Base-by-base conservation (phyloP, 2,113 vertebrate species). In the Pontoporia blainvillei region DNA sequence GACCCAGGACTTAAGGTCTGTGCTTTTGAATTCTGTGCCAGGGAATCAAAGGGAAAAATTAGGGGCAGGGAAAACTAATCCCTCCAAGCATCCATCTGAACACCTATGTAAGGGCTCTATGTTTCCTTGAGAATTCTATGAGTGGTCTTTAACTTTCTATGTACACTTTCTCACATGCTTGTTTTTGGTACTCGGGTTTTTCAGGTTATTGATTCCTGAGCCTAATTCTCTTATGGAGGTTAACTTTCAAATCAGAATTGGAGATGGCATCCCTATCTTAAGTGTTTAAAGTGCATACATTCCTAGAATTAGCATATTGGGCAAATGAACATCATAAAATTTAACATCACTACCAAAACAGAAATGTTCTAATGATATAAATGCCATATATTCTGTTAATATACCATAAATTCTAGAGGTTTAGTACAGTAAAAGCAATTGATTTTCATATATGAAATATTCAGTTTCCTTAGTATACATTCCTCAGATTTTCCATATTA, bases 401-500 rank as follows among this genome's bases (percentile, higher is more conserved):
- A 31, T 88, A 8, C 41, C 20, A 91, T n/a, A 54, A 78, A 54
- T 78, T 54, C 49, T 54, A 54, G 44, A 78, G 3, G 25, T 67
- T 64, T 72, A 52, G 41, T 44, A 27, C 52, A 62, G 34, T 10
- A 2, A 93, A 54, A 88, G 44, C 73, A 86, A 59, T 69, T 82
- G 44, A 18, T 69, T 94, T 98, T 96, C 84, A 27, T 66, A 61
- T 78, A 8, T 88, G 25, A 29, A 90, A 15, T 86, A 52, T 18
- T 66, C 46, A 73, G 3, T 54, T 88, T 67, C 71, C 41, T 39
- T 31, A 4, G n/a, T 57, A 62, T 66, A 75, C 6, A 12, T 89
- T 67, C 4, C 62, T 76, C 59, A 29, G 12, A 44, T 95, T 95
- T 98, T 95, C 2, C 34, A 62, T 92, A 29, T 81, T 89, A 92